Evolutionary conservation across 2,888 invertebrate species (phyloP), one percentile per base, ranked within the genome.

Genomic region (Nematopogon swammerdamellus): DNA sequence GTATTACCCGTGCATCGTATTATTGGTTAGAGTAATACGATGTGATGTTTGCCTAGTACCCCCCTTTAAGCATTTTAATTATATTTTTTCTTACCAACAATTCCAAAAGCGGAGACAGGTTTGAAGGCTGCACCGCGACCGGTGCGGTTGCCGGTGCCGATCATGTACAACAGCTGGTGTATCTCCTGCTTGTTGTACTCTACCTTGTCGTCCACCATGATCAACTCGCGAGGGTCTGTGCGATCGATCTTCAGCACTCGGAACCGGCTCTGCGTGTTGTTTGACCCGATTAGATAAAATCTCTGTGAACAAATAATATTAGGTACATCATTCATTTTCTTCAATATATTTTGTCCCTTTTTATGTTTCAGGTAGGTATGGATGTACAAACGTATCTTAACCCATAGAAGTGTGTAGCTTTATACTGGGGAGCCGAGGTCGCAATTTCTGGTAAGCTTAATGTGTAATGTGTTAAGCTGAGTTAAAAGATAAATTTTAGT

Each of bases 201-300:
- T 46, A 91, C 88, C 72, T 94, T 91, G 68, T 97, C 96, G 76
- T 97, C 97, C 48, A 91, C 86, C 11, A 96, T 83, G 53, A 86
- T 80, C 44, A 97, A 70, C 44, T 92, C 89, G 61, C 84, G 85
- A 0, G 91, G 86, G 61, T 94, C 92, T 52, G 91, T 91, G 50
- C 98, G 82, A 67, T 97, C 97, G 57, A 99, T 95, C 75, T 95
- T 95, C 16, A 99, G 81, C 1, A 98, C 89, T 53, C 96, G 83
- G 65, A 96, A 98, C 50, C 92, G 84, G 0, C 92, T 93, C 65
- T 95, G 88, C 0, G 92, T 91, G 62, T 94, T 94, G 65, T 97
- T 98, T 14, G 95, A 95, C 4, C 98, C 99, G 63, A 99, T 93
- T 46, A 99, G 79, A 72, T 93, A 97, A 68, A 92, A 93, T 63